Conservation (phyloP, 2,113 vertebrate species). For the Lota lota region DNA sequence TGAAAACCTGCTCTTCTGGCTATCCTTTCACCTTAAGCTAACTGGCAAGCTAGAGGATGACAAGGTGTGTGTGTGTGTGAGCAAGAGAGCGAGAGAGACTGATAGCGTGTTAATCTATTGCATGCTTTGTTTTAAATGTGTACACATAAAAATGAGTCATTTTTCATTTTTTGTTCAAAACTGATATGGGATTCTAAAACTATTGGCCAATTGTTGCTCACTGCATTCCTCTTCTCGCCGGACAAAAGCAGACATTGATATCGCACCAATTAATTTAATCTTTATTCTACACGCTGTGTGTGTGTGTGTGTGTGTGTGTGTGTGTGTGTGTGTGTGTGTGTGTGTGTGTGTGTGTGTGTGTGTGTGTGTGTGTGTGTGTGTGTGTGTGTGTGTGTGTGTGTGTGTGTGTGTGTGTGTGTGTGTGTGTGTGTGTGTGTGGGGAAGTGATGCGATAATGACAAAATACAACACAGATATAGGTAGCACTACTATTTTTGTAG, state of each 20-base stretch:
- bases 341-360: conserved; percentile 1
- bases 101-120: neutral
- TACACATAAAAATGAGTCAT: neutral
- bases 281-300: neutral
- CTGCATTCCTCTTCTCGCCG: neutral
- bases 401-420: neutral
- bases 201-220: neutral
- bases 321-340: neutral
- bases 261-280: neutral
- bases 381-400: neutral
- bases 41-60: neutral
- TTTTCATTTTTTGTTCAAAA: neutral
- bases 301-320: neutral
- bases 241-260: neutral
- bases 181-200: neutral
- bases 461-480: too few species aligned
- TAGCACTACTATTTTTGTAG: too few species aligned
- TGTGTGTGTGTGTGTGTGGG: too few species aligned
- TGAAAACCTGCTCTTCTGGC: conserved; percentile 30
- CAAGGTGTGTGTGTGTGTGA: neutral
- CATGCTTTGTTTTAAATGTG: too few species aligned
- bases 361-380: neutral
- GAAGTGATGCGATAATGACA: too few species aligned
- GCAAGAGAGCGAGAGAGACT: neutral
- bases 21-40: neutral